Conservation (phyloP, 2,113 vertebrate species). For the Onychostruthus taczanowskii region DNA sequence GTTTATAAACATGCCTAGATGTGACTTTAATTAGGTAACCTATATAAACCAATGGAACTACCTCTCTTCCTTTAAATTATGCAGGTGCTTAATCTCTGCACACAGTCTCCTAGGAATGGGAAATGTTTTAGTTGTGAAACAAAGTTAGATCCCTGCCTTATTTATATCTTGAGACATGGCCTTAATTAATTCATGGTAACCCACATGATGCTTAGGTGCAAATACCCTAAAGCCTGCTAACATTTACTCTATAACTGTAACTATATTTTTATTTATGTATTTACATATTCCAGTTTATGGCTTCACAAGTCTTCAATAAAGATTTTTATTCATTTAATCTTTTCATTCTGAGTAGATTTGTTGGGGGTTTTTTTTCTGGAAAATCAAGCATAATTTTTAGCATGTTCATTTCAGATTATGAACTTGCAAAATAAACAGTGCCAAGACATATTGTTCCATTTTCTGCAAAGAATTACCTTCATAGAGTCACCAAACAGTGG, state of each 20-base stretch:
- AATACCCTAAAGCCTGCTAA: neutral
- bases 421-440: neutral
- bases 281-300: neutral
- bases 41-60: neutral
- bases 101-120: neutral
- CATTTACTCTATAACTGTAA: neutral
- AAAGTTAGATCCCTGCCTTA: neutral
- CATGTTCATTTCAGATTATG: neutral
- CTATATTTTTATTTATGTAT: neutral
- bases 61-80: neutral
- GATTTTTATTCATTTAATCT: neutral
- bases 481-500: neutral
- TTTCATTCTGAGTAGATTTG: neutral
- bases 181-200: conserved; percentile 10
- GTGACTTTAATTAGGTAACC: neutral
- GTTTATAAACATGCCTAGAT: neutral
- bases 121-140: conserved; percentile 21
- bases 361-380: neutral
- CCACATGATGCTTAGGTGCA: neutral
- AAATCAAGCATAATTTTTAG: neutral
- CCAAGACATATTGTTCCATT: neutral
- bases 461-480: neutral
- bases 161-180: neutral
- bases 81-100: neutral
- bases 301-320: neutral